Evolutionary conservation across 1,140 invertebrate species (phyloP), one percentile per base, ranked within the genome.

Genomic region (Bombus turneri): DNA sequence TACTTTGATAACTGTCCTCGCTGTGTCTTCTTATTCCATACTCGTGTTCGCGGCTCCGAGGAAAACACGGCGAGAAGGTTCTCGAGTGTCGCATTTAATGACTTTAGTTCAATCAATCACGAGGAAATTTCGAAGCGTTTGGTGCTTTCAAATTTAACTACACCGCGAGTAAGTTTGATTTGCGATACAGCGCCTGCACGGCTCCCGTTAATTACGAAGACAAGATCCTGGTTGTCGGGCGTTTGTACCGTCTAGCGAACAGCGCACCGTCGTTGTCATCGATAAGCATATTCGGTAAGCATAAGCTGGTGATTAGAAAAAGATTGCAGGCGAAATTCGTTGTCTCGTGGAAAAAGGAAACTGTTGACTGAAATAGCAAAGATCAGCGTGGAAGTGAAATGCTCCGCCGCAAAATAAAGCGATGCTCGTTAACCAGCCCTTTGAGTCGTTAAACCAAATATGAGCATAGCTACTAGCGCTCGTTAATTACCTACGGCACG

Each of bases 1-100:
- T 73, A 83, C 72, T 85, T 89, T 74, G 87, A 86, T 83, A 84
- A 86, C 82, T 78, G 75, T 69, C 75, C 47, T 87, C 69, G 73
- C 78, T 18, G 28, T 41, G 53, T 22, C 47, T 53, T 53, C 47
- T 53, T 53, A 22, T 53, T 53, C 47, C 47, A 10, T 62, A 13
- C 15, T 2, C 5, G 53, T 13, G 12, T 53, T 31, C n/a, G n/a
- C 1, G 1, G 28, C 47, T 6, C 2, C 37, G 41, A 34, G 5
- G 53, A 25, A 47, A 41, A 41, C 37, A 12, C 25, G 3, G 12
- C 12, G 69, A 72, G 39, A 15, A 73, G 9, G 15, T 18, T 47
- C 1, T 31, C 15, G 15, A 34, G 8, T 6, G 34, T 22, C 66
- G 34, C 2, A 8, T 18, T 37, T 37, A 68, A 31, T 0, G 31